phyloP scores from a whole-genome alignment of 37 sponge, comb jelly and placozoan species.

The Tethya wilhelma region DNA sequence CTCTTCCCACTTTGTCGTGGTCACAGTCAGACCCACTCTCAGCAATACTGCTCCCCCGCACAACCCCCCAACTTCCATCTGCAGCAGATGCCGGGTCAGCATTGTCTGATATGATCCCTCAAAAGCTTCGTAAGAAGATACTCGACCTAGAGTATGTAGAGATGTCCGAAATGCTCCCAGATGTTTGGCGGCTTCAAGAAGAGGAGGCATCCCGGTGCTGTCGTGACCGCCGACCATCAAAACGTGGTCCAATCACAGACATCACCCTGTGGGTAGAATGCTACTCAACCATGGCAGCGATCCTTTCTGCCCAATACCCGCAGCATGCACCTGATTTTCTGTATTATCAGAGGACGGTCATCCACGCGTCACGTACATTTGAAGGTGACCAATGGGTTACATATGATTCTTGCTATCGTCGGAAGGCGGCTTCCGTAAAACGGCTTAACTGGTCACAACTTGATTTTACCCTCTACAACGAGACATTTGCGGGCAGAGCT shows the following conservation, averaged over 20 bases:
- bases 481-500: conserved; percentile 23
- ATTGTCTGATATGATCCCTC: too few relatives aligned
- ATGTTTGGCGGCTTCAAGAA: too few relatives aligned
- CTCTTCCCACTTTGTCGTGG: too few relatives aligned
- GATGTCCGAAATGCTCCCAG: not conserved
- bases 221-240: too few relatives aligned
- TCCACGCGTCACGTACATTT: not conserved
- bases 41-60: too few relatives aligned
- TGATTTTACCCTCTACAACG: conserved; percentile 8
- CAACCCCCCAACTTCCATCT: too few relatives aligned
- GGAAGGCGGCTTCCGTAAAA: not conserved
- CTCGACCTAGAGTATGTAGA: not conserved
- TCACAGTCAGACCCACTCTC: too few relatives aligned
- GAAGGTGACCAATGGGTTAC: conserved; percentile 12
- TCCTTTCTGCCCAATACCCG: not conserved
- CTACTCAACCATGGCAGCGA: not conserved
- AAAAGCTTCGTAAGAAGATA: too few relatives aligned
- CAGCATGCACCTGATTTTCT: not conserved
- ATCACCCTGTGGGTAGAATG: not conserved
- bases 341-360: not conserved
- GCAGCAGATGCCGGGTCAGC: too few relatives aligned
- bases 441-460: conserved; percentile 9
- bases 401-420: conserved; percentile 7
- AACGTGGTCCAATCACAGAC: not conserved
- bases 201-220: too few relatives aligned